phyloP scores from a whole-genome alignment of 1,140 invertebrate species.

The Hyphantria cunea region DNA sequence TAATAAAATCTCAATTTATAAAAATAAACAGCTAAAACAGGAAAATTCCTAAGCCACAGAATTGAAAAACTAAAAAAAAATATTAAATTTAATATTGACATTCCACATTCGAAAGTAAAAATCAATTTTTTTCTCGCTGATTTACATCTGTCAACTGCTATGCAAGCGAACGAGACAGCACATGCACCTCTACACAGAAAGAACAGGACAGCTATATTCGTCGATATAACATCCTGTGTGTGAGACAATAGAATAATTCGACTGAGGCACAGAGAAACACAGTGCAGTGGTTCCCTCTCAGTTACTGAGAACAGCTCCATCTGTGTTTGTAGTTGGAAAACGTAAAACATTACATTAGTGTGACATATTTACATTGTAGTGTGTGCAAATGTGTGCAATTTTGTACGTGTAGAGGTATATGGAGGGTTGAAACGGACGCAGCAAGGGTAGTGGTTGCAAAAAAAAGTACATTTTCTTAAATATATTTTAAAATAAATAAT shows the following conservation, averaged over 20 bases:
- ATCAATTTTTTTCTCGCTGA: conserved; percentile 29
- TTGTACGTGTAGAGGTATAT: conserved; percentile 8
- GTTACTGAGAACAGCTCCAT: conserved; percentile 8
- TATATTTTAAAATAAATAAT: not conserved
- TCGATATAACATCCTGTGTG: conserved; percentile 44
- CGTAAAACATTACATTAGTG: conserved; percentile 24
- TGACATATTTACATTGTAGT: conserved; percentile 17
- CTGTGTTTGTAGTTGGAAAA: conserved; percentile 44
- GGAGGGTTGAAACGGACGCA: conserved; percentile 68
- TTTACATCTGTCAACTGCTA: conserved; percentile 35
- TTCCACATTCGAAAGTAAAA: conserved; percentile 14
- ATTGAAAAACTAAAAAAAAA: not conserved
- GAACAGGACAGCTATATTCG: conserved; percentile 34
- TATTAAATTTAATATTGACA: not conserved
- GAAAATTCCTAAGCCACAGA: no score
- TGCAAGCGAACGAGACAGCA: conserved; percentile 30
- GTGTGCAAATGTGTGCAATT: conserved; percentile 9
- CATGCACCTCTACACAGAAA: conserved; percentile 34
- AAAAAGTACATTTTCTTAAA: conserved; percentile 10
- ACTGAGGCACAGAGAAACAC: conserved; percentile 23
- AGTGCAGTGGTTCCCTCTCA: conserved; percentile 19
- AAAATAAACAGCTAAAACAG: conserved; percentile 1
- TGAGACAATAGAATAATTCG: conserved; percentile 42
- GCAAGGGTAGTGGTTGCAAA: conserved; percentile 52
- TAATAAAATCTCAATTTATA: not conserved